These are phyloP conservation scores for Venusia cambrica DNA, from an alignment of 2,888 invertebrate species.

Conservation along the genomic window DNA sequence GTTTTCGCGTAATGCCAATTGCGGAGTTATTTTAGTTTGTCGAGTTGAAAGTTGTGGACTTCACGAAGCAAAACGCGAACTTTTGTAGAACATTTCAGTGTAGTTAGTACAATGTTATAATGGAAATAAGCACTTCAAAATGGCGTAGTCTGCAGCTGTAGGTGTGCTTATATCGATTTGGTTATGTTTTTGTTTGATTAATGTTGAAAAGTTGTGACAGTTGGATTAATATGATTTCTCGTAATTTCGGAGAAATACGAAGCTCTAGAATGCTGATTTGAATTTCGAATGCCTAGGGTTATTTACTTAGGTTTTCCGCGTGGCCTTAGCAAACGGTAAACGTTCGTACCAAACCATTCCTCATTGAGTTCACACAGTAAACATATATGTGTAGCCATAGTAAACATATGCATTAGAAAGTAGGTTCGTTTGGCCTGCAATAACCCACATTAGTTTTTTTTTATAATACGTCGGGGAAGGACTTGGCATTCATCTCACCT, in stretches of 20 bases:
- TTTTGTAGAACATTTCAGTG: conserved; percentile 82
- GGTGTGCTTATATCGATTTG: conserved; percentile 60
- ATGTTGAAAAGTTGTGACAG: conserved; percentile 46
- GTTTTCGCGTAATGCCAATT: conserved; percentile 77
- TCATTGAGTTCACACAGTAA: too few relatives aligned
- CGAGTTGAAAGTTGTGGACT: conserved; percentile 76
- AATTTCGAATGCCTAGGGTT: conserved; percentile 7
- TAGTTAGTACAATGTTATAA: conserved; percentile 82
- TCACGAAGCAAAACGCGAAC: conserved; percentile 81
- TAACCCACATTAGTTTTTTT: too few relatives aligned
- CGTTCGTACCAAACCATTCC: too few relatives aligned
- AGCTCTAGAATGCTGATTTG: conserved; percentile 22
- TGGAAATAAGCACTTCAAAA: conserved; percentile 82
- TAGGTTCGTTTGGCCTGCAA: too few relatives aligned
- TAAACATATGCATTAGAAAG: too few relatives aligned
- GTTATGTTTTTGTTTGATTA: conserved; percentile 49
- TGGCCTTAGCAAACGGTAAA: too few relatives aligned
- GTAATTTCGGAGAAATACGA: conserved; percentile 21
- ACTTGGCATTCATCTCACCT: too few relatives aligned
- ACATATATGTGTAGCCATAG: too few relatives aligned
- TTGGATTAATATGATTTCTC: conserved; percentile 33
- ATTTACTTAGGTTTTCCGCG: conserved; percentile 1
- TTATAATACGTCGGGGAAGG: too few relatives aligned
- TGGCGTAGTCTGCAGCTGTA: conserved; percentile 76
- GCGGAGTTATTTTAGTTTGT: conserved; percentile 65